These are phyloP conservation scores for Brachypteracias leptosomus DNA, from an alignment of 2,113 vertebrate species.

Conservation along the genomic window DNA sequence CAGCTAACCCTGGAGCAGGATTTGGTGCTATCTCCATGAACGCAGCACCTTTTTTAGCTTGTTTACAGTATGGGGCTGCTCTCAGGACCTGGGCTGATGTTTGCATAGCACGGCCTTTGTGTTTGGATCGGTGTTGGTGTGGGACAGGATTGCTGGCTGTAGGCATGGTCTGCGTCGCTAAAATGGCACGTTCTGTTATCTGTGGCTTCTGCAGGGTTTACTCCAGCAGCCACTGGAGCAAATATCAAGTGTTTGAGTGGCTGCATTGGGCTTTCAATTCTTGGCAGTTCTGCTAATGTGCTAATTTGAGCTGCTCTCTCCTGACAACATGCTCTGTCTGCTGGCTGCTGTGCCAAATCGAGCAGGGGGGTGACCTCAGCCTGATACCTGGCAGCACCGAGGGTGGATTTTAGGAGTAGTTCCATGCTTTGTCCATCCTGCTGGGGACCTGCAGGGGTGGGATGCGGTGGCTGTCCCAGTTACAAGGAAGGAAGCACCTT, in stretches of 20 bases:
- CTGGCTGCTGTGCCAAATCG: not conserved
- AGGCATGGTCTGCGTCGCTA: rapidly evolving
- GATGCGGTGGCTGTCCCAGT: not conserved
- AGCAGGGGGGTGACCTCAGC: not conserved
- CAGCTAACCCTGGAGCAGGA: not conserved
- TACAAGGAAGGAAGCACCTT: not conserved
- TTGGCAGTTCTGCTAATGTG: slow-evolving; percentile 50
- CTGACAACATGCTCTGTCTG: not conserved
- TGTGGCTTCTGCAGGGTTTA: not conserved
- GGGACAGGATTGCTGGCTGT: not conserved
- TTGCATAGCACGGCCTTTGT: not conserved
- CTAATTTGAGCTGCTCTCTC: slow-evolving; percentile 23
- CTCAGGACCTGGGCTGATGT: not conserved
- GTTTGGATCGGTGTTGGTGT: not conserved
- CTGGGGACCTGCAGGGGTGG: not conserved
- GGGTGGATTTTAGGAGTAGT: not conserved
- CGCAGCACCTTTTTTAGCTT: not conserved
- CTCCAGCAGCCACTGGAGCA: slow-evolving; percentile 2
- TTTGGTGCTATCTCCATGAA: not conserved
- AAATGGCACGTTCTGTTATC: not conserved
- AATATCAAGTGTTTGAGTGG: slow-evolving; percentile 24
- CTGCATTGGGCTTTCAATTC: slow-evolving; percentile 5
- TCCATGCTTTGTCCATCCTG: not conserved
- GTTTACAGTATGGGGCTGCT: not conserved
- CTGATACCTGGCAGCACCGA: not conserved